Evolutionary conservation across 1,140 invertebrate species (phyloP), one percentile per base, ranked within the genome.

Genomic region (Formica exsecta): DNA sequence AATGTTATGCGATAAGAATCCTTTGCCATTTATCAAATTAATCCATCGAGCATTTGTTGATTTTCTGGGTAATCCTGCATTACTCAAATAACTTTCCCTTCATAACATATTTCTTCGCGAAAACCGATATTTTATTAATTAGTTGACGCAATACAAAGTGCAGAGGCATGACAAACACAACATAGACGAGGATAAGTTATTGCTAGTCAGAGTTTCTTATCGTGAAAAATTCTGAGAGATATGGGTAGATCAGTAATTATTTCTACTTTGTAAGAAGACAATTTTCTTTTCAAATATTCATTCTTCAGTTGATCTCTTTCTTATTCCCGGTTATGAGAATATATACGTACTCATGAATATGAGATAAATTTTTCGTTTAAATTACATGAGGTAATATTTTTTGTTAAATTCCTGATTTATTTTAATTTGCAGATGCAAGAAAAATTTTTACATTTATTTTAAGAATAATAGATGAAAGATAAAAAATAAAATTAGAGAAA

Each of bases 21-120:
- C 32, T 4, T 25, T n/a, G 29, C 8, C 32, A 51, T 64, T 48
- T 65, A 70, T 59, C 22, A 22, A 80, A 80, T 44, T 70, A 80
- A 80, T 68, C 32, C 32, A 57, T 59, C 36, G 16, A 41, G 51
- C 48, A 9, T 5, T 70, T 70, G 41, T 80, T 80, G 77, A 70
- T 80, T 80, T 80, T 80, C 77, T 70, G 36, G 64, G 4, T 70
- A 51, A 80, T 70, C 70, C 36, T 22, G 64, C 77, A 57, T 80
- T 80, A 80, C 44, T 36, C 51, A 36, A 80, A 36, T 29, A 36
- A 22, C 8, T 41, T 59, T 16, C 22, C 16, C n/a, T 32, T 41
- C 4, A 25, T 59, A 80, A 80, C 22, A 32, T 61, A 57, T 59
- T 80, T 70, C 36, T 41, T 80, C 65, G 36, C 48, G 29, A 80